phyloP scores from a whole-genome alignment of 2,113 vertebrate species.

The Anarrhichthys ocellatus region DNA sequence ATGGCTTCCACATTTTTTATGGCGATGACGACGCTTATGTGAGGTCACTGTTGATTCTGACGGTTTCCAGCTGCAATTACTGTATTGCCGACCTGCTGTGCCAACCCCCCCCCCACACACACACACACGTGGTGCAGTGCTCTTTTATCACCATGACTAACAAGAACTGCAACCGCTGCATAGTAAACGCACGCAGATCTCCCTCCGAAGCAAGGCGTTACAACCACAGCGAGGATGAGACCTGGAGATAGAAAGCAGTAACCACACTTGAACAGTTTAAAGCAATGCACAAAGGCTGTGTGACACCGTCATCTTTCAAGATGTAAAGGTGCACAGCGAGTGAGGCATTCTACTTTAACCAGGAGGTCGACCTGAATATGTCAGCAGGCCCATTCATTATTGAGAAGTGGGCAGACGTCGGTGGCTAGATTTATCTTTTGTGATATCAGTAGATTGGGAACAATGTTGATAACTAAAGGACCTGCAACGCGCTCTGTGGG shows the following conservation, averaged over 20 bases:
- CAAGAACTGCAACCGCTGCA: conserved; percentile 27
- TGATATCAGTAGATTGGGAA: conserved; percentile 34
- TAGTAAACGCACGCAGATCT: conserved; percentile 25
- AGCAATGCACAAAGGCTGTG: conserved; percentile 22
- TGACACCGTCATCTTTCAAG: conserved; percentile 32
- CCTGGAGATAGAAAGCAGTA: not conserved
- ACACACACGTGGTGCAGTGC: conserved; percentile 6
- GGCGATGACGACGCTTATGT: conserved; percentile 39
- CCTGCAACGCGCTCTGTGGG: not conserved
- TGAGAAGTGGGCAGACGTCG: conserved; percentile 55
- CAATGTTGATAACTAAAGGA: conserved; percentile 16
- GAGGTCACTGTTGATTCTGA: conserved; percentile 57
- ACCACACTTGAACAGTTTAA: conserved; percentile 32
- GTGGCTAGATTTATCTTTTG: conserved; percentile 56
- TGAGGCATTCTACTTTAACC: conserved; percentile 72
- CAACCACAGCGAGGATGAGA: not conserved
- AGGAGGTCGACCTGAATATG: conserved; percentile 72
- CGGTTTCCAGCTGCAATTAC: conserved; percentile 55
- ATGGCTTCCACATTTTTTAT: conserved; percentile 24
- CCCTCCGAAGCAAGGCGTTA: not conserved
- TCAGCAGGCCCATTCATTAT: conserved; percentile 64
- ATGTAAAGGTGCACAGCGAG: conserved; percentile 43
- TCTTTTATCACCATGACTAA: conserved; percentile 39
- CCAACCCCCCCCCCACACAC: not conserved
- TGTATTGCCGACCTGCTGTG: conserved; percentile 21